phyloP scores from a whole-genome alignment of 1,140 invertebrate genomes.

The Amphibalanus amphitrite region DNA sequence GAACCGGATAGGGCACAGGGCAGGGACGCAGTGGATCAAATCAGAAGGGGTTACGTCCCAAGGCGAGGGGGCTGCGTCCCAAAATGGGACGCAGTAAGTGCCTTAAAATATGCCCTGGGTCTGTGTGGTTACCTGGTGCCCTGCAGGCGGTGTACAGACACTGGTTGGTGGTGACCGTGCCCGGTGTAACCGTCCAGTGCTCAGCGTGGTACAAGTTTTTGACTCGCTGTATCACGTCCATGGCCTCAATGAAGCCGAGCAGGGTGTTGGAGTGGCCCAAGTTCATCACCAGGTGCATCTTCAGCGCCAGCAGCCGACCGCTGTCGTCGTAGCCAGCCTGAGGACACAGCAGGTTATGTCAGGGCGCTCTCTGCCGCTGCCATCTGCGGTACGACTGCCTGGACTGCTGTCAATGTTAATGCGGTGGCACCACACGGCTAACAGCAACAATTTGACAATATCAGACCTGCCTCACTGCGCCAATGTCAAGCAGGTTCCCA shows the following conservation, averaged over 20 bases:
- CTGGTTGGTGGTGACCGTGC: slow-evolving; percentile 18
- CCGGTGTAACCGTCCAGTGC: slow-evolving; percentile 9
- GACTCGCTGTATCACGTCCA: slow-evolving; percentile 7
- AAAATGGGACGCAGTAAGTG: too few relatives aligned
- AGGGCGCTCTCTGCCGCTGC: too few relatives aligned
- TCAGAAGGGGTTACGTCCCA: too few relatives aligned
- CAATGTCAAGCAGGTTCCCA: too few relatives aligned
- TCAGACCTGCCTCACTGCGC: neutral
- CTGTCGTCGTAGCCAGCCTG: slow-evolving; percentile 19
- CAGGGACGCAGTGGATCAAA: too few relatives aligned
- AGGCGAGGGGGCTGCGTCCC: too few relatives aligned
- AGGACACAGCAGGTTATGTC: too few relatives aligned
- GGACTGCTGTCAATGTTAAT: too few relatives aligned
- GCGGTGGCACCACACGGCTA: too few relatives aligned
- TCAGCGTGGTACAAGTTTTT: slow-evolving; percentile 14
- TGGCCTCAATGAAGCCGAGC: slow-evolving; percentile 11
- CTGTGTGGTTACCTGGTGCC: slow-evolving; percentile 21
- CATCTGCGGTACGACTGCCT: too few relatives aligned
- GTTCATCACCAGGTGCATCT: slow-evolving; percentile 13
- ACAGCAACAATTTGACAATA: neutral
- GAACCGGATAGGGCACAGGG: too few relatives aligned
- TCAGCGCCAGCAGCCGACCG: slow-evolving; percentile 15
- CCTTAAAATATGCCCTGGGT: too few relatives aligned
- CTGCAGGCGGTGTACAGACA: slow-evolving; percentile 18
- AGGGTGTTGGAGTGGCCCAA: slow-evolving; percentile 10